Evolutionary conservation across 2,888 invertebrate genomes (phyloP), one percentile per base, ranked within the genome.

Genomic region (Ferdinandea cuprea): DNA sequence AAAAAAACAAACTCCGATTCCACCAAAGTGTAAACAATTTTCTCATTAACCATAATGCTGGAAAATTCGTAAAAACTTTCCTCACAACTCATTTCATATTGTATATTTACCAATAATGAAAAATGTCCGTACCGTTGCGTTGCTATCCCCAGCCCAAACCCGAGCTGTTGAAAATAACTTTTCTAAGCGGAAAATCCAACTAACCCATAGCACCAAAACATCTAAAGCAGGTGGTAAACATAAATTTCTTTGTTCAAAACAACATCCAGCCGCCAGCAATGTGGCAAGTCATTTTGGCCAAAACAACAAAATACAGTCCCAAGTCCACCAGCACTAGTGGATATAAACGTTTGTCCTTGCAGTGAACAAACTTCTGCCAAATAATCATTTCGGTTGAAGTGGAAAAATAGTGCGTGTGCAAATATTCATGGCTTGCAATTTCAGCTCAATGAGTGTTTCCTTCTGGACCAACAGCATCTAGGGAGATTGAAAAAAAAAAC

Each of bases 401-500:
- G 32, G 73, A 66, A 68, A 76, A 80, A 69, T 80, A 58, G 80
- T 80, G 80, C 80, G 74, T 76, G 69, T 65, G 63, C 42, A 69
- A 80, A 80, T 69, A 74, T 48, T 73, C 61, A 68, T 61, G 28
- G 74, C 44, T 73, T 59, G 52, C 58, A 44, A 79, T 50, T 72
- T 44, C 50, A 32, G 50, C 15, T 72, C 35, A 40, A 44, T 65
- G 44, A 28, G 40, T 56, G 42, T 42, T 50, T 25, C 21, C 40
- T 52, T 2, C 32, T 19, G 17, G 11, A 15, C 54, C 32, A 13
- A 42, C 17, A 37, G 5, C 8, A 42, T 35, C 19, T 11, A 46
- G 7, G 11, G n/a, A n/a, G n/a, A n/a, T n/a, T n/a, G n/a, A n/a
- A n/a, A n/a, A n/a, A n/a, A n/a, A 35, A 42, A 8, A 30, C 15